Evolutionary conservation across 2,888 invertebrate genomes (phyloP).

Genomic region (Platycheirus albimanus): DNA sequence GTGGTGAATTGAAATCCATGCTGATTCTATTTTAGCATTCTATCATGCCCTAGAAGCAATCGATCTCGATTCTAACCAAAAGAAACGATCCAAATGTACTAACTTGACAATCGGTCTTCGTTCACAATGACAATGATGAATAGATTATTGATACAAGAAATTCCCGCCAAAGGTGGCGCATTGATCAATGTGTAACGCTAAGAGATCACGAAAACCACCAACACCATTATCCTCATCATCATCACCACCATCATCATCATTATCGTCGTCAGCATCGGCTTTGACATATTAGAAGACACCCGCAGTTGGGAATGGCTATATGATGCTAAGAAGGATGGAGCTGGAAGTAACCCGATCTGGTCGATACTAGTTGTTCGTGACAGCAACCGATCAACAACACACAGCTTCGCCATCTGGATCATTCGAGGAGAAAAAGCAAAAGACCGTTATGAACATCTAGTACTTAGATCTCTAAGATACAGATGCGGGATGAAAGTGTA

Average conservation of each 20-base stretch:
- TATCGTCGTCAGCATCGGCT: constrained; percentile 41
- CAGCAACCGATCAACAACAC: constrained; percentile 35
- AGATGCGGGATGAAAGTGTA: constrained; percentile 64
- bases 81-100: constrained; percentile 9
- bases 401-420: constrained; percentile 61
- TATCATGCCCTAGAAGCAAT: constrained; percentile 17
- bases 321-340: neutral
- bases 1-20: constrained; percentile 61
- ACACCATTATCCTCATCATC: constrained; percentile 32
- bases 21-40: constrained; percentile 8
- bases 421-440: constrained; percentile 57
- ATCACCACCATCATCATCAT: no score
- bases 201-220: constrained; percentile 52
- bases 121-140: neutral
- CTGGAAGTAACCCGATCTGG: constrained; percentile 49
- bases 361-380: constrained; percentile 45
- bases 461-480: no score
- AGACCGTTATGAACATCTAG: constrained; percentile 64
- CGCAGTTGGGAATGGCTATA: constrained; percentile 43
- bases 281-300: constrained; percentile 70
- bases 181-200: constrained; percentile 39
- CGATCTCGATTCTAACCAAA: constrained; percentile 11
- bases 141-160: neutral
- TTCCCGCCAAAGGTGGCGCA: constrained; percentile 40
- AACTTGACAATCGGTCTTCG: constrained; percentile 24